Percentiles rank a stretch among this genome's conserved stretches.
These are phyloP conservation scores for Drosophila nigritarsus DNA, from an alignment of 2,888 invertebrate species.

Conservation along the genomic window DNA sequence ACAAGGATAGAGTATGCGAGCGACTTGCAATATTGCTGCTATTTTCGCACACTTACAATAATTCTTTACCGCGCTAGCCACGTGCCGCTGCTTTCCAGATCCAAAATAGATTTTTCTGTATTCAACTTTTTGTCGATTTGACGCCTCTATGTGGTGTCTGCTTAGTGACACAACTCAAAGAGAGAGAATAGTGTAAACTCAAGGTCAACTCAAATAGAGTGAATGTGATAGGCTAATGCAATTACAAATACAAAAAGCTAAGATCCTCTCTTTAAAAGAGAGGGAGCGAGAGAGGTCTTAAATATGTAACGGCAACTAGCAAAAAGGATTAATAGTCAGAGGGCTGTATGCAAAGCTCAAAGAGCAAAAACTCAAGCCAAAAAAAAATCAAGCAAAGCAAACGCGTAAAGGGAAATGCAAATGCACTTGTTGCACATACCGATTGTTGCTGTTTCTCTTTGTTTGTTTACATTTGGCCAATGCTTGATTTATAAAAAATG, in stretches of 20 bases:
- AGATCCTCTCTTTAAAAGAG: neutral
- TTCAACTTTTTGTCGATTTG: no score
- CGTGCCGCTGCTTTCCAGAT: neutral
- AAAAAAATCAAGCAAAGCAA: neutral
- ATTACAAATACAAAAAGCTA: neutral
- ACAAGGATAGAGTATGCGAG: no score
- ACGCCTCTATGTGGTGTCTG: no score
- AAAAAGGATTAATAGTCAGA: neutral
- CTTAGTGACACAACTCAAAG: neutral
- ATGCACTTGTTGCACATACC: slow-evolving; percentile 53
- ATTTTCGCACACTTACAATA: neutral
- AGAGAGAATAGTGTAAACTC: neutral
- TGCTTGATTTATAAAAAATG: slow-evolving; percentile 26
- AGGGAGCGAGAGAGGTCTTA: neutral
- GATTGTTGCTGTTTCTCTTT: slow-evolving; percentile 1
- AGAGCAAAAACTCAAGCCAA: slow-evolving; percentile 3
- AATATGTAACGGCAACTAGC: neutral
- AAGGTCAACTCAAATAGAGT: neutral
- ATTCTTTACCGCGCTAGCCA: neutral
- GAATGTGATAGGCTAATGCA: neutral
- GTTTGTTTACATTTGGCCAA: slow-evolving; percentile 46
- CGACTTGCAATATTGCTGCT: no score
- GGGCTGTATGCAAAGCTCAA: neutral
- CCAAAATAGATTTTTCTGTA: neutral
- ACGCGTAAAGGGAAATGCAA: slow-evolving; percentile 21